Base-by-base conservation (phyloP, 2,113 vertebrate species). In the Chiloscyllium plagiosum region DNA sequence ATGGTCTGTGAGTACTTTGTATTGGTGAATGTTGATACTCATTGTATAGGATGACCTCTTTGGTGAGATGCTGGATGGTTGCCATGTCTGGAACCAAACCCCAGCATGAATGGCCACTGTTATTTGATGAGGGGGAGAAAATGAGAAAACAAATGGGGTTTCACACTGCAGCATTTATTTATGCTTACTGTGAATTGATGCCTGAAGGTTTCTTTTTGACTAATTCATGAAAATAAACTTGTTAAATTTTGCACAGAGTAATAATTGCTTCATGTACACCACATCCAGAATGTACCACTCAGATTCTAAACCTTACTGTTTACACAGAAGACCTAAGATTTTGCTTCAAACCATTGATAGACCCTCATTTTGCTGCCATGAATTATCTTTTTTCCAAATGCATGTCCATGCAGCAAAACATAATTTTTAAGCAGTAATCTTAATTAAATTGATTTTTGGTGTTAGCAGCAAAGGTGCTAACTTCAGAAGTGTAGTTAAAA, bases 11-110 rank as follows among this genome's bases (percentile, higher is more conserved):
- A 33, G 72, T 42, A 72, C 94, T 66, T 68, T 66, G 61, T 66
- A 93, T 93, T 93, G 89, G 56, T 93, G 89, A 93, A 93, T 93
- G 89, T 61, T 20, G 89, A 93, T 93, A 37, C n/a, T 37, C 61
- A 66, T 93, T 93, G 61, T 66, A 66, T 66, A 22, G 89, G 89
- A 66, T 66, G 89, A 61, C 61, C 33, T 93, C 89, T 93, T 93
- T 65, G 89, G 61, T 93, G 89, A 93, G 89, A 61, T 37, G 66
- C 56, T 66, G 61, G 89, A 95, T 42, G 94, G 26, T 33, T 95
- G 69, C 42, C 69, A 19, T 72, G 69, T 33, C 69, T 52, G 37
- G 13, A 95, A 76, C 94, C 37, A 26, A 50, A 50, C 66, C 42
- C 24, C 42, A 50, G 89, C 24, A 33, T 50, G 68, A 95, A 72